Base-by-base conservation (phyloP, 2,113 vertebrate genomes). In the Symphodus melops region DNA sequence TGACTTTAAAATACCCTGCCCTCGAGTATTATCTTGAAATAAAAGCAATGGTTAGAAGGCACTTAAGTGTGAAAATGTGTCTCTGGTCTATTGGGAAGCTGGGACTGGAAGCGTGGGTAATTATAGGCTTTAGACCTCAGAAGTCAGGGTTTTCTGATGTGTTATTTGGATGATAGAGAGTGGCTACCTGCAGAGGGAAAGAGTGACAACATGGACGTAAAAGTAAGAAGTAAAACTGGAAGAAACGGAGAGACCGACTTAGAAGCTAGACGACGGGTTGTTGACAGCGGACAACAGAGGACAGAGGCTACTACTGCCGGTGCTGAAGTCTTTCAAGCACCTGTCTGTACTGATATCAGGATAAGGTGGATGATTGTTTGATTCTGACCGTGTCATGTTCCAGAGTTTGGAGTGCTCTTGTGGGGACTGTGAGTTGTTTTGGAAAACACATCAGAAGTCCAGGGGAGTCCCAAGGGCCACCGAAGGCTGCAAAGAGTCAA, bases 31-130 rank as follows among this genome's bases (percentile, higher is more conserved):
- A 39, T 75, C 78, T 85, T 61, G 56, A 79, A 78, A 77, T 84
- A 86, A 90, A 57, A 82, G 75, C 79, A 5, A 21, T 68, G 61
- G 71, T 87, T 75, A 53, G 36, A 25, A 77, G 57, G 16, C 69
- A 72, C 77, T 77, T 55, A 56, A 41, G 58, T 44, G 53, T 42
- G 57, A 82, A 74, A 28, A 70, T 23, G 53, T 44, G 21, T 72
- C 4, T 66, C 39, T 36, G 59, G 48, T 62, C 62, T 57, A 25
- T 59, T 60, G 55, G 21, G 10, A 60, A 19, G 59, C 69, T 51
- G 46, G 19, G 44, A n/a, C 48, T 58, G 63, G 62, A 55, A 44
- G 51, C 57, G 37, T 8, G 41, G 62, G 68, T 81, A 76, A 84
- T 72, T 74, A 57, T 20, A 36, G 44, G 58, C 74, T 65, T 53